Base-by-base conservation (phyloP, 1,140 invertebrate species). In the Atta colombica region DNA sequence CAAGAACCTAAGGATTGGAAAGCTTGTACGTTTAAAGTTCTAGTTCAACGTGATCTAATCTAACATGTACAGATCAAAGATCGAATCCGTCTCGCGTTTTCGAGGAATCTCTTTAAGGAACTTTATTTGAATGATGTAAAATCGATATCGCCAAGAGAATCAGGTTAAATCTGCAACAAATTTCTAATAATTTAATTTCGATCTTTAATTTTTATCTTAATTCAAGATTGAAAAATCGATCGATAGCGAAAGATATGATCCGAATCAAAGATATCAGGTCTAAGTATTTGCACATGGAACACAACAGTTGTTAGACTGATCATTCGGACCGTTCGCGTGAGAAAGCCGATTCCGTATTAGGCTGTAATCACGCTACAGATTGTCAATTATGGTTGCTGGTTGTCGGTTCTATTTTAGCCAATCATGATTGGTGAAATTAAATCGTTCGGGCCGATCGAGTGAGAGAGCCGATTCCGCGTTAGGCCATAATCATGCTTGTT, bases 21-120 rank as follows among this genome's bases (percentile, higher is more conserved):
- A 6, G 16, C 12, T 25, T 28, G 28, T 18, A 71, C 16, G 4
- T 53, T 72, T 3, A 18, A 28, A 28, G 45, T 31, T 72, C 25
- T 25, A 28, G n/a, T 18, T 53, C 45, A 5, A 10, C n/a, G 45
- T 53, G 45, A 28, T 53, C 25, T 28, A 53, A 28, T 53, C 25
- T 28, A 53, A 51, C 14, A 4, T 72, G 51, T 51, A 72, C 51
- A 53, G 69, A 53, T 72, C 45, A 72, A 72, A 72, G 21, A 72
- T 72, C 69, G 45, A 53, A 53, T 18, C 2, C 49, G 14, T 35
- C 25, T n/a, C 49, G 49, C 49, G 16, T 21, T 7, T 12, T 39
- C 55, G 4, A 12, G n/a, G 53, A 25, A 60, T 77, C 14, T 72
- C 16, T 45, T 16, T 14, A 18, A 75, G n/a, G 21, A 35, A 60